A percentile compares a stretch with the other conserved stretches of the same genome.
Conservation (phyloP, 2,797 vertebrate species). For the Thripadectes ignobilis region DNA sequence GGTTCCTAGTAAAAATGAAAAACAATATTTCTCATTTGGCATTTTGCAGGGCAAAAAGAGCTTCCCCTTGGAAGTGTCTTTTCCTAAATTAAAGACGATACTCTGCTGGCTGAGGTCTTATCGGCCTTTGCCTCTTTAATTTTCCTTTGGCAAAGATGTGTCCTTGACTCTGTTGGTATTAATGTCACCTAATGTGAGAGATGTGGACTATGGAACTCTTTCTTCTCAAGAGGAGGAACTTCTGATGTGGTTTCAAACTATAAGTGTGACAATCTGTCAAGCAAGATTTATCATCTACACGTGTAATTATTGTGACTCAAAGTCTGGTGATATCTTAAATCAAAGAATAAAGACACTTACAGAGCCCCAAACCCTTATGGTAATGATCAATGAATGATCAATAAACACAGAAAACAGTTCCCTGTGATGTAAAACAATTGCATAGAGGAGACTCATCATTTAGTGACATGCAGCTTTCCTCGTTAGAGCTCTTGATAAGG, state of each 20-base stretch:
- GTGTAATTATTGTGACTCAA: neutral
- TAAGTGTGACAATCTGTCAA: neutral
- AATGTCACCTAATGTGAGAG: neutral
- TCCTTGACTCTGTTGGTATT: neutral
- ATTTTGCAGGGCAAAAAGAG: neutral
- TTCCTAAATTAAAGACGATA: neutral
- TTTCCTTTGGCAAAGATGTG: neutral
- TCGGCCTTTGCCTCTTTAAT: neutral
- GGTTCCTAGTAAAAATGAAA: neutral
- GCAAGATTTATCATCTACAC: neutral
- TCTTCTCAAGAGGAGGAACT: neutral
- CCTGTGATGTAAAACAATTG: neutral
- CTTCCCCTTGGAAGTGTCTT: neutral
- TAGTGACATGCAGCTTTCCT: neutral
- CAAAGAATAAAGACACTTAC: neutral
- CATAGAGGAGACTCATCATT: neutral
- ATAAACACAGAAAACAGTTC: neutral
- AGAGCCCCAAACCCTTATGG: neutral
- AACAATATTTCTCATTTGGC: neutral
- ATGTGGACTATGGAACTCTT: neutral
- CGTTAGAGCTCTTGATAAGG: constrained; percentile 34
- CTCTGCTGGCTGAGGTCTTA: neutral
- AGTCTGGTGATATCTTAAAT: neutral
- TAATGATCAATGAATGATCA: neutral
- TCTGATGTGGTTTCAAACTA: neutral